Base-by-base conservation (phyloP, 2,888 invertebrate genomes). In the Drosophila putrida region DNA sequence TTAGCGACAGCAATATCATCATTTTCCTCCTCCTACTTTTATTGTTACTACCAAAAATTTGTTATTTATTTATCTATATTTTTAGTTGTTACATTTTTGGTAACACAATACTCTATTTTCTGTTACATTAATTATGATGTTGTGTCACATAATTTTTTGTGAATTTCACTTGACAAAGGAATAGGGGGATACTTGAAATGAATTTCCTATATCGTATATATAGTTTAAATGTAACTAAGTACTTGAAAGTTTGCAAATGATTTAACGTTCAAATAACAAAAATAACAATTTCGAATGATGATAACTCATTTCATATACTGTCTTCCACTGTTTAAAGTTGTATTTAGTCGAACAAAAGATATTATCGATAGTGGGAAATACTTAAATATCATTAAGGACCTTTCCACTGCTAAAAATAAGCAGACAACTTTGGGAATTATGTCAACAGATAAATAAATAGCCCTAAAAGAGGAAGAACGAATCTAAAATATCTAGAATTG, bases 1-100 rank as follows among this genome's bases (percentile, higher is more conserved):
- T 38, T n/a, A 71, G n/a, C 41, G 46, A 33, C 8, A 43, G 38
- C 10, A 59, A 41, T 39, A 64, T 6, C 59, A 65, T 55, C 2
- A 27, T 47, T 3, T 4, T n/a, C 4, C 6, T 4, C 15, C 9
- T 4, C 27, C 36, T 55, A 20, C 39, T 31, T 38, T 4, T 39
- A 4, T 4, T 11, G 2, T n/a, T n/a, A n/a, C n/a, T n/a, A n/a
- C n/a, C 31, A 31, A 5, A 15, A 44, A 39, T n/a, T 15, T 4
- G 2, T 6, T 36, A 35, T 8, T n/a, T 51, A 13, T 27, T 38
- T 28, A 38, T 27, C 6, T 50, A 11, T 11, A 3, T 11, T 20
- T 11, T 38, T 10, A 1, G 1, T 49, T 49, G 20, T 20, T 10
- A 10, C 10, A 25, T 41, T 15, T 15, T 33, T 33, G 33, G 33